Percentiles rank a stretch among this genome's conserved stretches.
phyloP scores from a whole-genome alignment of 2,797 vertebrate species.

The Crypturellus tataupa region DNA sequence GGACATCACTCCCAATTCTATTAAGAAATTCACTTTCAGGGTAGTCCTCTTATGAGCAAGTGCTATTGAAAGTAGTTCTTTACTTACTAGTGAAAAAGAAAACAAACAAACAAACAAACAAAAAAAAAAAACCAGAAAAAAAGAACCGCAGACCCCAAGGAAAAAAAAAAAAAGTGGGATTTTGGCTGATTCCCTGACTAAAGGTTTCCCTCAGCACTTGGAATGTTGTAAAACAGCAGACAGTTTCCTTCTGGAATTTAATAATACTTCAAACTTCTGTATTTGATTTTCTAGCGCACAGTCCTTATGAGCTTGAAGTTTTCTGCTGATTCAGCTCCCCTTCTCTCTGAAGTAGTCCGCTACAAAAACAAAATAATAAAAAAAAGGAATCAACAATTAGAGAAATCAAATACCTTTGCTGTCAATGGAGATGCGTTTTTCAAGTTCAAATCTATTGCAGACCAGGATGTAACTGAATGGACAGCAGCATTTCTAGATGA shows the following conservation, averaged over 20 bases:
- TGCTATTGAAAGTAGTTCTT: not conserved
- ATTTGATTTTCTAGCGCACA: not conserved
- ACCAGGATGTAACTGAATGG: not conserved
- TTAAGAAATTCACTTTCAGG: not conserved
- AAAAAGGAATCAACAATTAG: not conserved
- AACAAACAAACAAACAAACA: not conserved
- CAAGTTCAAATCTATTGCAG: not conserved
- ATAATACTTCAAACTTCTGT: not conserved
- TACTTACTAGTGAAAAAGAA: not conserved
- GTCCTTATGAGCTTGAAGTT: not conserved
- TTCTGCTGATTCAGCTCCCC: conserved; percentile 57
- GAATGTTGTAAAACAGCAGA: not conserved
- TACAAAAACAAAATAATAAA: not conserved
- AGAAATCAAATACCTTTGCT: conserved; percentile 6
- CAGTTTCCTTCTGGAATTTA: not conserved
- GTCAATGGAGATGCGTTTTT: not conserved
- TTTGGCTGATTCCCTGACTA: not conserved
- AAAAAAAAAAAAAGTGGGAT: not conserved
- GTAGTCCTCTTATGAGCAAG: not conserved
- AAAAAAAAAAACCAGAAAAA: not conserved
- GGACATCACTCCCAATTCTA: not conserved
- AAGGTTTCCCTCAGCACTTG: not conserved
- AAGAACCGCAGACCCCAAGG: not conserved
- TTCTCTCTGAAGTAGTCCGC: conserved; percentile 76
- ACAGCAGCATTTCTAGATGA: not conserved